Conservation (phyloP, 2,797 vertebrate species). For the Amniataba percoides region DNA sequence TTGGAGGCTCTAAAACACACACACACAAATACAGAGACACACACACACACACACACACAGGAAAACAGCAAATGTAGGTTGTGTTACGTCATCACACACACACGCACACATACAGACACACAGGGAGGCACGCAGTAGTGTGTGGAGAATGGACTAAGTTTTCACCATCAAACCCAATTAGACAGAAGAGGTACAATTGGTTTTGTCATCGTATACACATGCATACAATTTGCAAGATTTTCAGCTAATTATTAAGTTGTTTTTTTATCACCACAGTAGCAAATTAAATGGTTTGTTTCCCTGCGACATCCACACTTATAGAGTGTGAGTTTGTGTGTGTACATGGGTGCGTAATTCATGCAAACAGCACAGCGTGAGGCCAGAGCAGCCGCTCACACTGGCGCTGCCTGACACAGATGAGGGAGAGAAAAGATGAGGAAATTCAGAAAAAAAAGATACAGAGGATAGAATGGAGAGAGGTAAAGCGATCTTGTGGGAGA, state of each 20-base stretch:
- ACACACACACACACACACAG: conserved; percentile 16
- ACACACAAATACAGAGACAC: conserved; percentile 33
- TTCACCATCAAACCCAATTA: conserved; percentile 30
- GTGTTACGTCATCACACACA: conserved; percentile 45
- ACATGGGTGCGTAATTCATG: conserved; percentile 50
- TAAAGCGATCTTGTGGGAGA: conserved; percentile 10
- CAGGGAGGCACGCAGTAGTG: background rate
- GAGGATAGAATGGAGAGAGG: conserved; percentile 1
- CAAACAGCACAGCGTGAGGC: conserved; percentile 53
- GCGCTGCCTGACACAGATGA: conserved; percentile 34
- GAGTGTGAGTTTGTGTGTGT: background rate
- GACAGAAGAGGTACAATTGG: conserved; percentile 22
- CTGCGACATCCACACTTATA: background rate
- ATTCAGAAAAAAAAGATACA: conserved; percentile 1
- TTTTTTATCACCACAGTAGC: conserved; percentile 1
- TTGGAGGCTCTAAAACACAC: conserved; percentile 53
- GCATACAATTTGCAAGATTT: background rate
- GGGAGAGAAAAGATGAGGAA: conserved; percentile 26
- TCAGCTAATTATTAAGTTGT: conserved; percentile 17
- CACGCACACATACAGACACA: background rate
- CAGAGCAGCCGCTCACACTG: conserved; percentile 24
- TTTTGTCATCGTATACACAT: conserved; percentile 21
- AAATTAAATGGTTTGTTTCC: conserved; percentile 30
- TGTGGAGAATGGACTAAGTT: conserved; percentile 14
- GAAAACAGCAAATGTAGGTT: conserved; percentile 47